Evolutionary conservation across 2,888 invertebrate genomes (phyloP), one percentile per base, ranked within the genome.

Genomic region (Drosophila paranaensis): DNA sequence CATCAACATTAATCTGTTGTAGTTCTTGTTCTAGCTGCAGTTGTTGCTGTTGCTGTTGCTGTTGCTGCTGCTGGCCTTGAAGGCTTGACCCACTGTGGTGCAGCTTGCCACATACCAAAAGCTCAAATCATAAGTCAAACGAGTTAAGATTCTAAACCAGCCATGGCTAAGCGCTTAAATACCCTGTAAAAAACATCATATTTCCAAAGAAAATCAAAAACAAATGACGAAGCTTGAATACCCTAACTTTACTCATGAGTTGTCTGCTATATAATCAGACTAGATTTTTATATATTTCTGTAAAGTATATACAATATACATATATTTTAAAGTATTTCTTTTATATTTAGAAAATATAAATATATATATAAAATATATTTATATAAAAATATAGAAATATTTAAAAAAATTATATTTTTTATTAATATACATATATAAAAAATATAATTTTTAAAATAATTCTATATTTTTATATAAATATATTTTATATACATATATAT

Each of bases 41-140:
- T 51, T 20, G 20, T 20, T 20, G 20, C 2, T 20, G 20, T 20
- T 20, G 20, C 20, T 20, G 20, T 2, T 20, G 20, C 20, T 60
- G 56, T 33, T 42, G 54, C 57, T 72, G 68, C 45, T 37, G 61
- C 53, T 77, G 74, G 74, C 74, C 77, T 77, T 77, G 74, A 66
- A 55, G 50, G 63, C 65, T 11, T 62, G 77, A 77, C 77, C 74
- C 77, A 77, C 65, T 77, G 77, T 73, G 62, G 77, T 73, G 62
- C 71, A 67, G 64, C 71, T 46, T 43, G 62, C 27, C 68, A 53
- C 66, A 60, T 48, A 35, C 55, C 50, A 55, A 42, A 60, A 45
- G 55, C 60, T 46, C 30, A 57, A 57, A 54, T 56, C 56, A 57
- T 30, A 46, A 60, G 57, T 63, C 33, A 55, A 69, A 69, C 64